phyloP scores from a whole-genome alignment of 1,140 invertebrate species.

The Aradophagus sp. region DNA sequence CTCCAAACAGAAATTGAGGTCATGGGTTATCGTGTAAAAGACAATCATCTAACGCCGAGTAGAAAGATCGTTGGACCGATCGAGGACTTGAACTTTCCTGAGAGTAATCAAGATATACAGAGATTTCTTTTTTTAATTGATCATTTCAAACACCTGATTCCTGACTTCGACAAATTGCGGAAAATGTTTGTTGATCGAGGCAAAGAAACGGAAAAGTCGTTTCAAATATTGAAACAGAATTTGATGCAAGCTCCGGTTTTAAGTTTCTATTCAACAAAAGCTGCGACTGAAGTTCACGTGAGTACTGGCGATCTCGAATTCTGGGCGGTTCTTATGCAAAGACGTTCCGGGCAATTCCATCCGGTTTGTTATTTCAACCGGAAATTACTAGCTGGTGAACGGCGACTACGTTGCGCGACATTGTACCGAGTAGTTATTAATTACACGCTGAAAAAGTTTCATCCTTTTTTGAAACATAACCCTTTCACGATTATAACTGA shows the following conservation, averaged over 20 bases:
- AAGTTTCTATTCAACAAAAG: slow-evolving; percentile 48
- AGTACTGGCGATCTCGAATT: slow-evolving; percentile 58
- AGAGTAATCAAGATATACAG: not conserved
- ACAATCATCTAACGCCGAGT: not conserved
- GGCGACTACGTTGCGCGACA: slow-evolving; percentile 68
- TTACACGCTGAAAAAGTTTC: slow-evolving; percentile 70
- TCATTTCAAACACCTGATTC: slow-evolving; percentile 15
- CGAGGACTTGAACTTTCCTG: not conserved
- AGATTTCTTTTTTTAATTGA: slow-evolving; percentile 7
- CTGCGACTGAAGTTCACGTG: slow-evolving; percentile 53
- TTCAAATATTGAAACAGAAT: slow-evolving; percentile 15
- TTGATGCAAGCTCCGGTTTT: slow-evolving; percentile 43
- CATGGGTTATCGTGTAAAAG: slow-evolving; percentile 29
- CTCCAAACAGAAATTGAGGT: slow-evolving; percentile 10
- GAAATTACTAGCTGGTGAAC: slow-evolving; percentile 63
- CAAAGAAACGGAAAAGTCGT: slow-evolving; percentile 2
- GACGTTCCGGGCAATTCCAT: slow-evolving; percentile 36
- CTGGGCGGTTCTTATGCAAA: slow-evolving; percentile 65
- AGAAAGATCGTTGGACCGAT: slow-evolving; percentile 3
- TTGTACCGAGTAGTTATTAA: slow-evolving; percentile 73
- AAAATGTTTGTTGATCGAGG: not conserved
- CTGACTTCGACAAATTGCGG: not conserved
- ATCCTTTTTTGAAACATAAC: slow-evolving; percentile 69
- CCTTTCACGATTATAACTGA: slow-evolving; percentile 73
- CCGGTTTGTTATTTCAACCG: slow-evolving; percentile 70